Evolutionary conservation across 2,888 invertebrate species (phyloP).

Genomic region (Philhelius pedissequus): DNA sequence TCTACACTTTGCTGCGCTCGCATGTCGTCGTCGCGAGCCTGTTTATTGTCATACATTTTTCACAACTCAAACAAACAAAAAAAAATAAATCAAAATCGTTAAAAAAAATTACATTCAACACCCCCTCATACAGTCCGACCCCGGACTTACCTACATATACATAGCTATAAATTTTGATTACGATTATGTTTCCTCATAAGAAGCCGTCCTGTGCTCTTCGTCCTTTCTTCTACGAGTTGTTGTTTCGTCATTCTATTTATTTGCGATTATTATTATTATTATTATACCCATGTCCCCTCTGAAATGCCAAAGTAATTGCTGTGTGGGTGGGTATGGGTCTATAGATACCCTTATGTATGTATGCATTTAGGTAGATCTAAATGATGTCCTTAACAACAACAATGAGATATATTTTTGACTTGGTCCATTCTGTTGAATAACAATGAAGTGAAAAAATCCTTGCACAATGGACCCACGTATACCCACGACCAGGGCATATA

Average conservation of each 20-base stretch:
- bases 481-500: background rate
- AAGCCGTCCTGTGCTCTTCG: background rate
- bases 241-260: slow-evolving; percentile 45
- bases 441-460: slow-evolving; percentile 33
- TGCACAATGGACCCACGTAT: slow-evolving; percentile 60
- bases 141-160: background rate
- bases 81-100: slow-evolving; percentile 50
- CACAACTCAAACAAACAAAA: slow-evolving; percentile 31
- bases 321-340: slow-evolving; percentile 22
- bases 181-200: slow-evolving; percentile 49
- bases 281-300: slow-evolving; percentile 66
- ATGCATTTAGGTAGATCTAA: background rate
- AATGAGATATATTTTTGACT: slow-evolving; percentile 35
- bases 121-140: background rate
- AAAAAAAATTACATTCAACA: slow-evolving; percentile 34
- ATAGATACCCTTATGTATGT: no score
- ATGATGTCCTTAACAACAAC: slow-evolving; percentile 28
- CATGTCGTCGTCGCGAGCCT: slow-evolving; percentile 42
- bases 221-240: slow-evolving; percentile 8
- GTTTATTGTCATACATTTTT: slow-evolving; percentile 43
- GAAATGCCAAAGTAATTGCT: slow-evolving; percentile 68
- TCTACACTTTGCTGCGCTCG: slow-evolving; percentile 60
- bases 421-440: slow-evolving; percentile 49
- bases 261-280: slow-evolving; percentile 68
- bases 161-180: slow-evolving; percentile 51